Percentiles rank a stretch among this genome's conserved stretches.
phyloP scores from a whole-genome alignment of 2,113 vertebrate genomes.

The Oncorhynchus nerka region DNA sequence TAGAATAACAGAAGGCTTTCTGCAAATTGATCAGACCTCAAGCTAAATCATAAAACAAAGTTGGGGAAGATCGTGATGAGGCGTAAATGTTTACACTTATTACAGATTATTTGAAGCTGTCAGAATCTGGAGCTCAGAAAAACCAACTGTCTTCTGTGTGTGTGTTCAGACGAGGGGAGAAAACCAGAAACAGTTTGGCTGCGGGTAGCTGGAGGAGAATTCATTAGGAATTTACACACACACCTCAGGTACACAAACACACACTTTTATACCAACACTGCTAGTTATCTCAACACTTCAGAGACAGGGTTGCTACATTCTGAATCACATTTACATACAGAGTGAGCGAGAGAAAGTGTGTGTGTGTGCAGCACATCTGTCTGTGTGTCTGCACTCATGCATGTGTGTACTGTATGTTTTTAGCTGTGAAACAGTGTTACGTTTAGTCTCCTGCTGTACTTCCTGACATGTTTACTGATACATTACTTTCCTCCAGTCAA shows the following conservation, averaged over 20 bases:
- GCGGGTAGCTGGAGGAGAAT: conserved; percentile 22
- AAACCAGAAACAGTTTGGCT: conserved; percentile 10
- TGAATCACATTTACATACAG: background rate
- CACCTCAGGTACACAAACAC: no score
- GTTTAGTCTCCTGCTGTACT: conserved; percentile 3
- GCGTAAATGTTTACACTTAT: conserved; percentile 34
- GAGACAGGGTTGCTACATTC: background rate
- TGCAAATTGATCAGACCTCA: conserved; percentile 31
- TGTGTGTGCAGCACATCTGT: background rate
- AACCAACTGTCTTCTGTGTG: conserved; percentile 37
- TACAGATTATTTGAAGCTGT: conserved; percentile 55
- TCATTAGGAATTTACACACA: conserved; percentile 25
- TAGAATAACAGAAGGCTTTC: conserved; percentile 25
- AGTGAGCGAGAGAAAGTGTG: background rate
- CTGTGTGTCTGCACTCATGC: background rate
- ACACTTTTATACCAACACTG: background rate
- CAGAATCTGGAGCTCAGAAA: conserved; percentile 35
- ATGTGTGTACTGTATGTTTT: background rate
- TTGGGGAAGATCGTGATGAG: conserved; percentile 31
- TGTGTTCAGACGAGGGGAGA: conserved; percentile 21
- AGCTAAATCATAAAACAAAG: conserved; percentile 22
- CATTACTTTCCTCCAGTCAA: conserved; percentile 14
- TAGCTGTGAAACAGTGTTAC: background rate
- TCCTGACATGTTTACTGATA: conserved; percentile 27
- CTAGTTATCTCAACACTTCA: background rate